These are phyloP conservation scores for Hippocampus comes DNA, from an alignment of 2,113 vertebrate genomes.

Conservation along the genomic window DNA sequence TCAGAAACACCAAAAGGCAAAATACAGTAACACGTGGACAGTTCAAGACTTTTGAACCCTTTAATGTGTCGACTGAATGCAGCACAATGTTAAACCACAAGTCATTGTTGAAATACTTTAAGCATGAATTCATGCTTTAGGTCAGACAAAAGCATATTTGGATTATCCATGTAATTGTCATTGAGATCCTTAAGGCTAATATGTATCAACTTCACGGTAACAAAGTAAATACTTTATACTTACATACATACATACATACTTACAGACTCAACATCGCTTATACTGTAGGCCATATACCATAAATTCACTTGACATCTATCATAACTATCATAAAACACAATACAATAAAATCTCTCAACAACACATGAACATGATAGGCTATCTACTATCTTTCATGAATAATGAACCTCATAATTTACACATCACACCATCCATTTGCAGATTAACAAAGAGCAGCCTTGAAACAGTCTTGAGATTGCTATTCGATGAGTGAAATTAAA, in stretches of 20 bases:
- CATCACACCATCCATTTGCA: constrained; percentile 45
- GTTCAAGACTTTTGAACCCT: constrained; percentile 45
- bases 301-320: constrained; percentile 17
- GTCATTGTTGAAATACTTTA: constrained; percentile 20
- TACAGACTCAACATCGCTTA: background rate
- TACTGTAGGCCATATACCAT: background rate
- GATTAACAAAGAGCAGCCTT: constrained; percentile 56
- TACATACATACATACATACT: background rate
- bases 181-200: constrained; percentile 40
- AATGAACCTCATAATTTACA: constrained; percentile 49
- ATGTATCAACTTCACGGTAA: constrained; percentile 42
- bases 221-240: constrained; percentile 23
- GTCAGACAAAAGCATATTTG: constrained; percentile 19
- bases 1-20: constrained; percentile 58
- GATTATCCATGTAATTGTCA: constrained; percentile 13
- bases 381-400: background rate
- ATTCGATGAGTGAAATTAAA: constrained; percentile 57
- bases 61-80: constrained; percentile 46
- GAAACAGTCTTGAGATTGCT: constrained; percentile 58
- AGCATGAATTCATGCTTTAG: constrained; percentile 8
- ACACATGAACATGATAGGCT: constrained; percentile 55
- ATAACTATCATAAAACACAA: constrained; percentile 50
- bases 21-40: constrained; percentile 57
- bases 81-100: constrained; percentile 29
- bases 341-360: constrained; percentile 56